phyloP scores from a whole-genome alignment of 2,888 invertebrate genomes.

The Epiperipatus broadwayi region DNA sequence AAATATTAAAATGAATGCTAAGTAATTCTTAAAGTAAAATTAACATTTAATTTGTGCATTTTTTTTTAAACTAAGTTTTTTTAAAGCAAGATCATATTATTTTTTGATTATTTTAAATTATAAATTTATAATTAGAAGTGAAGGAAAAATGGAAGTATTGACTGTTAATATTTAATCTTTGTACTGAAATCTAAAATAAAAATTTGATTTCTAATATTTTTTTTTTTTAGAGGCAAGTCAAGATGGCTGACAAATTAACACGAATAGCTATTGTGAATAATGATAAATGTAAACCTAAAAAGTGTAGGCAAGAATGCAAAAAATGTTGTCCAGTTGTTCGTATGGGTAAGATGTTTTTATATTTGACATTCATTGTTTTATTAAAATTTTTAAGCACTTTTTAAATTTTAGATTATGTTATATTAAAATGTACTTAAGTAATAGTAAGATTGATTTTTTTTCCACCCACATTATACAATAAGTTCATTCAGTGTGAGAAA shows the following conservation, averaged over 20 bases:
- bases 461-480: background rate
- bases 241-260: slow-evolving; percentile 61
- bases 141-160: too few species aligned
- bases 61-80: too few species aligned
- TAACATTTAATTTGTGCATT: too few species aligned
- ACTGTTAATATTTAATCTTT: too few species aligned
- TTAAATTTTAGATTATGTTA: background rate
- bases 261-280: slow-evolving; percentile 93
- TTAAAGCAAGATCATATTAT: too few species aligned
- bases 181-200: slow-evolving; percentile 21
- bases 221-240: background rate
- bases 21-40: too few species aligned
- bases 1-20: too few species aligned
- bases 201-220: background rate
- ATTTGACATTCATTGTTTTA: background rate
- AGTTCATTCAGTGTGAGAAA: background rate
- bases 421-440: background rate
- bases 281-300: slow-evolving; percentile 96
- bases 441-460: background rate
- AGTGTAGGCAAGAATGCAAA: slow-evolving; percentile 97
- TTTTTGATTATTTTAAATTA: too few species aligned
- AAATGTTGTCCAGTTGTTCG: slow-evolving; percentile 95
- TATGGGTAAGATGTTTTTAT: slow-evolving; percentile 46
- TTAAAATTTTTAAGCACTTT: too few species aligned
- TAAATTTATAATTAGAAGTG: too few species aligned